phyloP scores from a whole-genome alignment of 2,888 invertebrate species.

The Tenthredo livida region DNA sequence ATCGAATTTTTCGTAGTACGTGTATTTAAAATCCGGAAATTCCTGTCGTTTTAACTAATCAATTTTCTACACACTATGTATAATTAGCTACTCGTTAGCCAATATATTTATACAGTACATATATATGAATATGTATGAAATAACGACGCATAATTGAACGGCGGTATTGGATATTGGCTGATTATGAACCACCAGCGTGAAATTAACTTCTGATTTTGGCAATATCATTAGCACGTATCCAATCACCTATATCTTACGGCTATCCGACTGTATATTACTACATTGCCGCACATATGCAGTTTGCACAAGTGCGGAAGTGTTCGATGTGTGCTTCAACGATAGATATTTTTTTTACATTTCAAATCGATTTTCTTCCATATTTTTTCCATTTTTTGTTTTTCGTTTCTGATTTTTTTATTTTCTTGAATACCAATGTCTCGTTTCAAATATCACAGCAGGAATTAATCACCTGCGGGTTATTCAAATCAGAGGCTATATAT shows the following conservation, averaged over 20 bases:
- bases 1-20: neutral
- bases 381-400: neutral
- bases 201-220: conserved; percentile 31
- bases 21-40: neutral
- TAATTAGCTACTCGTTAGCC: neutral
- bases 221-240: conserved; percentile 39
- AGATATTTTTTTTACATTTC: neutral
- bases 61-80: neutral
- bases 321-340: neutral
- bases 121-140: neutral
- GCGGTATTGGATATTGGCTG: conserved; percentile 29
- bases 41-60: neutral
- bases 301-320: neutral
- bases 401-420: neutral
- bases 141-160: conserved; percentile 4
- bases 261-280: neutral
- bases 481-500: neutral
- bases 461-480: neutral
- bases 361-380: neutral
- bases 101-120: neutral
- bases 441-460: neutral
- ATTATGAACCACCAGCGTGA: conserved; percentile 40
- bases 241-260: neutral
- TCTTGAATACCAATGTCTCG: neutral
- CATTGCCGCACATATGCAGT: neutral